Percentiles rank a stretch among this genome's conserved stretches.
Conservation (phyloP, 2,888 invertebrate species). For the Clivina fossor region DNA sequence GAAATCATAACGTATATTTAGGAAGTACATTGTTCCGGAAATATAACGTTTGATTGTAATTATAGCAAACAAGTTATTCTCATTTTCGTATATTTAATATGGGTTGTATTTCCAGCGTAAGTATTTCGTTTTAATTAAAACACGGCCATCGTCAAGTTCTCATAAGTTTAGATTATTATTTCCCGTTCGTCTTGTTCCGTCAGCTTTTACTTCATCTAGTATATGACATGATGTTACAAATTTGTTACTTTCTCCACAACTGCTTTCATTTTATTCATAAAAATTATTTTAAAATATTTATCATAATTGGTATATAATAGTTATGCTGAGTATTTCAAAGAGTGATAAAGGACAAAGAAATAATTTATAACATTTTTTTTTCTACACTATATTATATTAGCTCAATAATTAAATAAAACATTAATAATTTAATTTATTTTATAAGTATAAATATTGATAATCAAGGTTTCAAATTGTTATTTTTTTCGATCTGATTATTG, state of each 20-base stretch:
- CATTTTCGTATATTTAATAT: background rate
- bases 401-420: no score
- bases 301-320: conserved; percentile 4
- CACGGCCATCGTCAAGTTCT: conserved; percentile 1
- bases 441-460: no score
- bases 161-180: conserved; percentile 1
- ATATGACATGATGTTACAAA: background rate
- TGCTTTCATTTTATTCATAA: background rate
- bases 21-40: no score
- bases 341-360: no score
- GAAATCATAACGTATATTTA: no score
- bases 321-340: no score
- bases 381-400: no score
- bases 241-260: no score
- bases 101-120: background rate
- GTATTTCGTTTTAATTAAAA: conserved; percentile 11
- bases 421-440: no score
- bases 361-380: no score
- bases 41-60: conserved; percentile 7
- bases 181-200: background rate
- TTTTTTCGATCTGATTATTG: no score
- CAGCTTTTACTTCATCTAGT: background rate
- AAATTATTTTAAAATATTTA: background rate
- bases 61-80: background rate
- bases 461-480: no score